A percentile compares a stretch with the other conserved stretches of the same genome.
Evolutionary conservation across 2,888 invertebrate genomes (phyloP).

Genomic region (Phyto melanocephala): DNA sequence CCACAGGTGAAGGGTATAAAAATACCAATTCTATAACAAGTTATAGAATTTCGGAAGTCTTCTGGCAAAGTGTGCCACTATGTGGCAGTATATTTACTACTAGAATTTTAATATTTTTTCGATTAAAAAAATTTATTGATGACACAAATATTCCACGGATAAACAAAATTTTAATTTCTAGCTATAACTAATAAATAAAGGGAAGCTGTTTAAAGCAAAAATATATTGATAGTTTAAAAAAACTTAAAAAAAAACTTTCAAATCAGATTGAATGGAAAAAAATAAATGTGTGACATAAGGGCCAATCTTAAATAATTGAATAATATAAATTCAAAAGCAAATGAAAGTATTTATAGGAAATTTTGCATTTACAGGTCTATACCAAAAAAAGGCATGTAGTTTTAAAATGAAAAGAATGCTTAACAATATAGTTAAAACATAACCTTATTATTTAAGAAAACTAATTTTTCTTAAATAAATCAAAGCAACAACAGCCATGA

Average conservation of each 20-base stretch:
- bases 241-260: not conserved
- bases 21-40: no score
- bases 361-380: not conserved
- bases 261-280: not conserved
- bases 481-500: not conserved
- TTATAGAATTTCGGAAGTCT: no score
- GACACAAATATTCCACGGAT: not conserved
- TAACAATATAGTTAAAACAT: not conserved
- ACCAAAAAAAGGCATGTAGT: not conserved
- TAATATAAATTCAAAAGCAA: not conserved
- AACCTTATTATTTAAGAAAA: not conserved
- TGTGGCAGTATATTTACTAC: not conserved
- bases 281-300: not conserved
- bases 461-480: not conserved
- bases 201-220: not conserved
- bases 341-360: not conserved
- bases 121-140: conserved; percentile 6
- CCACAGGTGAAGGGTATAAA: no score
- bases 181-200: conserved; percentile 23
- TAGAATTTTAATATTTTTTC: conserved; percentile 12
- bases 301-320: not conserved
- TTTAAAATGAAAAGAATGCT: not conserved
- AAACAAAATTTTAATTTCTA: conserved; percentile 12
- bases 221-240: not conserved
- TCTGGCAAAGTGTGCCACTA: no score